These are phyloP conservation scores for Synaphobranchus kaupii DNA, from an alignment of 2,797 vertebrate species.

Conservation along the genomic window DNA sequence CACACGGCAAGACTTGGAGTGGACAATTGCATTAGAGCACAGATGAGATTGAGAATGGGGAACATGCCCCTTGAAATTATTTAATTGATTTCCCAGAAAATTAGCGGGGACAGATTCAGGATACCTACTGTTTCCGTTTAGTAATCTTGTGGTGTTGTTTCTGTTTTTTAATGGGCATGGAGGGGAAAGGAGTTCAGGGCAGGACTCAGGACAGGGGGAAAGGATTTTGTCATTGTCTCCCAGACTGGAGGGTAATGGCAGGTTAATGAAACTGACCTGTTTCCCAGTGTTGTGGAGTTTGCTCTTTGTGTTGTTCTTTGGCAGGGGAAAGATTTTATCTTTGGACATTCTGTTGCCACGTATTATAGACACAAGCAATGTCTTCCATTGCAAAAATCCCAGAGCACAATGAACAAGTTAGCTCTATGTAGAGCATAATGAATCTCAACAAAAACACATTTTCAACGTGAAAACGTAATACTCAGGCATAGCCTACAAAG, in stretches of 20 bases:
- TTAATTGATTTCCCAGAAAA: conserved; percentile 83
- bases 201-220: conserved; percentile 62
- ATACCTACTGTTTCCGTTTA: conserved; percentile 44
- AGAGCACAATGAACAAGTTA: neutral
- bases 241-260: conserved; percentile 66
- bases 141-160: conserved; percentile 36
- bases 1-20: conserved; percentile 87
- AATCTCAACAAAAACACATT: no score
- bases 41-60: conserved; percentile 90
- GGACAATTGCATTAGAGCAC: conserved; percentile 98
- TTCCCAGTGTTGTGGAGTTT: conserved; percentile 67
- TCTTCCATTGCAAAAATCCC: neutral
- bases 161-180: conserved; percentile 34
- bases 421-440: neutral
- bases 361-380: neutral
- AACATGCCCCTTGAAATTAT: conserved; percentile 73
- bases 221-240: conserved; percentile 79
- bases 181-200: conserved; percentile 39
- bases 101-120: conserved; percentile 75
- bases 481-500: no score
- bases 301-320: conserved; percentile 72
- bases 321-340: conserved; percentile 35
- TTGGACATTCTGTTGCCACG: neutral
- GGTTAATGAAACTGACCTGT: conserved; percentile 74
- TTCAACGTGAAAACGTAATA: no score